Percentiles rank a stretch among this genome's conserved stretches.
Conservation (phyloP, 2,113 vertebrate species). For the Hippocampus zosterae region DNA sequence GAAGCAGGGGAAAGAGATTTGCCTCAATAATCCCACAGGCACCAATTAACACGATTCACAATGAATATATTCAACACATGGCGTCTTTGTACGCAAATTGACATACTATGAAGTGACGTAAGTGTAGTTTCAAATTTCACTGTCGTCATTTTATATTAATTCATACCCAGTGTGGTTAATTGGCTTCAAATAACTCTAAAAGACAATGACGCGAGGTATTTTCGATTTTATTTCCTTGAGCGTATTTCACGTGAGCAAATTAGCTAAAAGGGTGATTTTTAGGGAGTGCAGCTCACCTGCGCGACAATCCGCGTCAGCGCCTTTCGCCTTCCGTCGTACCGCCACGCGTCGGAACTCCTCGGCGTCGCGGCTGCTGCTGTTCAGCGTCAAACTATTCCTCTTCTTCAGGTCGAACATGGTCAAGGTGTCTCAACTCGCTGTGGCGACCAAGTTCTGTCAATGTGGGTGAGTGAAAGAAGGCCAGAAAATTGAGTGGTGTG, state of each 20-base stretch:
- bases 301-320: slow-evolving; percentile 5
- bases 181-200: neutral
- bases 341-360: slow-evolving; percentile 60
- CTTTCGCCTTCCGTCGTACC: slow-evolving; percentile 44
- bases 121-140: neutral
- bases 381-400: slow-evolving; percentile 51
- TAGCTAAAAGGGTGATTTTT: neutral
- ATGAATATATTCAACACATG: neutral
- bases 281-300: slow-evolving; percentile 29
- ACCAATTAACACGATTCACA: neutral
- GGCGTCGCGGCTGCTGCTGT: slow-evolving; percentile 14
- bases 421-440: neutral
- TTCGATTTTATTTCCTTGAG: neutral
- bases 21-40: slow-evolving; percentile 26
- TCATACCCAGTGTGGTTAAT: neutral
- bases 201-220: too few species aligned
- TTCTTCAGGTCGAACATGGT: slow-evolving; percentile 65
- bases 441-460: neutral
- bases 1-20: slow-evolving; percentile 45
- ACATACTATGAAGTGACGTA: neutral
- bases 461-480: too few species aligned
- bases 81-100: neutral
- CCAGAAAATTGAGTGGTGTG: neutral
- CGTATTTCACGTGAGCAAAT: too few species aligned
- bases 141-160: neutral